Percentiles rank a stretch among this genome's conserved stretches.
Conservation (phyloP, 2,888 invertebrate species). For the Tridacna gigas region DNA sequence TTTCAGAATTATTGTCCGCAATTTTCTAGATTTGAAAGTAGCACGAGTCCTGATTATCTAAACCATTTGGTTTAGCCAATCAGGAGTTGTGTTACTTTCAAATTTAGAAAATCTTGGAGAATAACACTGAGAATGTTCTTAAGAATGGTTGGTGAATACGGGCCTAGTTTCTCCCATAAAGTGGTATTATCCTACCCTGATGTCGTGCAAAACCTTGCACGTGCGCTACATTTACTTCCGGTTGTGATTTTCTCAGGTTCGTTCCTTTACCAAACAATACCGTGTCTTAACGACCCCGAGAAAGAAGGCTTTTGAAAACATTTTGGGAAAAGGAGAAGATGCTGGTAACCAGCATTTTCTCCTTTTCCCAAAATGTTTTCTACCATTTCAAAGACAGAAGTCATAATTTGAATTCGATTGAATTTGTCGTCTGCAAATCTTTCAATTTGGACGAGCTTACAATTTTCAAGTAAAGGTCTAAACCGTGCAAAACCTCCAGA, state of each 20-base stretch:
- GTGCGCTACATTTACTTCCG: neutral
- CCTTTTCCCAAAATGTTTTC: neutral
- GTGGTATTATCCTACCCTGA: neutral
- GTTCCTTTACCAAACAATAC: neutral
- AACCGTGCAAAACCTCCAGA: neutral
- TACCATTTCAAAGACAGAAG: too few relatives aligned
- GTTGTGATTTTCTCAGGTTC: neutral
- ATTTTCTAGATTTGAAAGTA: too few relatives aligned
- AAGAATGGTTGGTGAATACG: too few relatives aligned
- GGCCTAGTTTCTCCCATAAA: neutral
- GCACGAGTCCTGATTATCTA: too few relatives aligned
- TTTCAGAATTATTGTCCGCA: too few relatives aligned
- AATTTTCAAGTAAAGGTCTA: neutral
- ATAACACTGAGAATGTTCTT: neutral
- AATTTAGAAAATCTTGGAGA: too few relatives aligned
- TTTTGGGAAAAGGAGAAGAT: neutral
- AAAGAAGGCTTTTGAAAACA: neutral
- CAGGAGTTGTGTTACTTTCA: too few relatives aligned
- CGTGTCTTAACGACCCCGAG: neutral
- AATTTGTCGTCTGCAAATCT: neutral
- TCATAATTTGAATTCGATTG: too few relatives aligned
- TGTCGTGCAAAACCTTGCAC: neutral
- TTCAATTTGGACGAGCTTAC: neutral
- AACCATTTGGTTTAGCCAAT: too few relatives aligned
- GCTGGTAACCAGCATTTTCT: neutral